Conservation (phyloP, 2,888 invertebrate genomes). For the Pristionchus exspectatus region DNA sequence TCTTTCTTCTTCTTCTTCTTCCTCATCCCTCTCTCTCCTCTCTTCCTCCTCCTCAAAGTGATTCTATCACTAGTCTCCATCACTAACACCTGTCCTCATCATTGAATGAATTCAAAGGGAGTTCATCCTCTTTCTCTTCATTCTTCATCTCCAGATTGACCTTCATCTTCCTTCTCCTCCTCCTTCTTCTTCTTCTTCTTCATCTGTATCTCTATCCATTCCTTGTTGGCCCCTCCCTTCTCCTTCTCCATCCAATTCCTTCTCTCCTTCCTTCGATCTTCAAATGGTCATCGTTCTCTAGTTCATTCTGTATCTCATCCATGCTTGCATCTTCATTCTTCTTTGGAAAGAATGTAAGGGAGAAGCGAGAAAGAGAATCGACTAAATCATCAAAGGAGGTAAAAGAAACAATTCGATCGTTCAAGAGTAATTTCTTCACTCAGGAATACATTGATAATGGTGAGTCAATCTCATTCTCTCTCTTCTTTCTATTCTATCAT, state of each 20-base stretch:
- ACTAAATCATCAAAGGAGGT: constrained; percentile 10
- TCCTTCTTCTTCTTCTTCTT: not conserved
- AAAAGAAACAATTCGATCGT: constrained; percentile 30
- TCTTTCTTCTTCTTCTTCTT: constrained; percentile 1
- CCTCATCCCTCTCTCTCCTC: constrained; percentile 11
- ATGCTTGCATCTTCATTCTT: constrained; percentile 53
- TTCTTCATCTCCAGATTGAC: not conserved
- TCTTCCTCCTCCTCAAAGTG: not conserved
- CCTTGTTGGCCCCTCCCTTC: not conserved
- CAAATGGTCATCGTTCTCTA: not conserved
- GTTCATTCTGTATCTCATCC: not conserved
- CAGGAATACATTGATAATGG: constrained; percentile 17
- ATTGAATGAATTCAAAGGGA: not conserved
- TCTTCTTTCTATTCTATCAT: not conserved
- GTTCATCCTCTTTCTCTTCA: not conserved
- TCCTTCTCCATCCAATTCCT: not conserved
- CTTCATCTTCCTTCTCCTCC: not conserved
- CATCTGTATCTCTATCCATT: constrained; percentile 3
- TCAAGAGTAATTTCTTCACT: constrained; percentile 26
- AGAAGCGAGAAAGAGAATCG: constrained; percentile 35
- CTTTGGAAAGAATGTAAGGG: constrained; percentile 50
- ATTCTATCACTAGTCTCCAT: not conserved
- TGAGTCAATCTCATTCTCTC: constrained; percentile 31
- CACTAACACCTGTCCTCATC: not conserved
- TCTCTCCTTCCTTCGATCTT: not conserved